Conservation (phyloP, 2,113 vertebrate species). For the Myiozetetes cayanensis region DNA sequence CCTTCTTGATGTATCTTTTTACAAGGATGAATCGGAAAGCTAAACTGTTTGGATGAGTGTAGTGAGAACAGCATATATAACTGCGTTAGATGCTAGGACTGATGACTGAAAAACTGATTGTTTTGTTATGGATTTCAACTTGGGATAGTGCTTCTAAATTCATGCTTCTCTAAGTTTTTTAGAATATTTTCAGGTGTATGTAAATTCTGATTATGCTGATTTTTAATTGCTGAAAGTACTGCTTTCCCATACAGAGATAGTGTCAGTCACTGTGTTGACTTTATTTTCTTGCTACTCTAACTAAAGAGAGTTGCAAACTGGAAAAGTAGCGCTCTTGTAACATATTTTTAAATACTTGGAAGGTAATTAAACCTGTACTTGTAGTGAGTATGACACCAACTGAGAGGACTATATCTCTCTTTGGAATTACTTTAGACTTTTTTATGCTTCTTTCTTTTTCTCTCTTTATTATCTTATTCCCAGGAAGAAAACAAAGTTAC, state of each 20-base stretch:
- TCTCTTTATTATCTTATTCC: background rate
- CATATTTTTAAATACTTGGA: background rate
- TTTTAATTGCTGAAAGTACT: background rate
- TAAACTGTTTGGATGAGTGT: background rate
- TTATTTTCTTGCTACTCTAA: background rate
- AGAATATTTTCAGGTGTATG: background rate
- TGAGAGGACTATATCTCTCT: background rate
- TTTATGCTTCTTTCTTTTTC: background rate
- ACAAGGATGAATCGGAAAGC: background rate
- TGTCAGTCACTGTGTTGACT: background rate
- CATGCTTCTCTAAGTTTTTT: background rate
- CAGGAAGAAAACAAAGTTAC: background rate
- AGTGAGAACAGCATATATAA: background rate
- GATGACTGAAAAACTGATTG: background rate
- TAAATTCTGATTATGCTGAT: background rate
- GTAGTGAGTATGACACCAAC: background rate
- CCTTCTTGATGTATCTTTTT: background rate
- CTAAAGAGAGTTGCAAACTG: background rate
- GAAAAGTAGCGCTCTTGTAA: background rate
- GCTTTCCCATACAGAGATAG: background rate
- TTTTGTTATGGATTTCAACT: background rate
- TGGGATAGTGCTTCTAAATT: background rate
- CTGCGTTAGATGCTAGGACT: background rate
- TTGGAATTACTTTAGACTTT: background rate
- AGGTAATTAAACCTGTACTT: background rate